Percentiles rank a stretch among this genome's conserved stretches.
These are phyloP conservation scores for Sigmodon hispidus DNA, from an alignment of 2,113 vertebrate genomes.

Conservation along the genomic window DNA sequence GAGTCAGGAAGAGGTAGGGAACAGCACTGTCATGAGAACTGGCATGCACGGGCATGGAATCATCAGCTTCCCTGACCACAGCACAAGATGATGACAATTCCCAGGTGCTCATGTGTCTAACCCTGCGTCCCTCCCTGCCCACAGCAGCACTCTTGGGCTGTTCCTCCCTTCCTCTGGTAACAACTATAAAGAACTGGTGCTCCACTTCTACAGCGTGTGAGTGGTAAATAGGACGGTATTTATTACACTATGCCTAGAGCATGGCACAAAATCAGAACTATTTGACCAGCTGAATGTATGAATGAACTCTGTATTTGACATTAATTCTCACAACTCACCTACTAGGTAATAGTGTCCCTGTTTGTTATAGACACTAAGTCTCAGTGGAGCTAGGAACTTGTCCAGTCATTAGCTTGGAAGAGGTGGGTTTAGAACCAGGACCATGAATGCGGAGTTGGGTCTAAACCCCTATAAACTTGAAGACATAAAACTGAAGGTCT, in stretches of 20 bases:
- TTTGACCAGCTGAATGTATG: background rate
- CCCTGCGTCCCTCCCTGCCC: background rate
- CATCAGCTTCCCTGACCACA: background rate
- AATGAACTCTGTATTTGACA: background rate
- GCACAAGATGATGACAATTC: background rate
- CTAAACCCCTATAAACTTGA: background rate
- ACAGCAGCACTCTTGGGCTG: background rate
- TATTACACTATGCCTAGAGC: background rate
- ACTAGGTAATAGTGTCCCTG: background rate
- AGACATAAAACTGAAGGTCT: background rate
- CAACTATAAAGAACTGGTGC: fast-evolving
- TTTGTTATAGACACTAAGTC: background rate
- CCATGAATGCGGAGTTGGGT: background rate
- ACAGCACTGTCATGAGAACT: background rate
- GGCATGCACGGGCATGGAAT: background rate
- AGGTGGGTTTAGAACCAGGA: background rate
- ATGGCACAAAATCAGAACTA: background rate
- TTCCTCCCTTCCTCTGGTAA: background rate
- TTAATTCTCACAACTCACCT: background rate
- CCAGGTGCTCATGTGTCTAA: background rate
- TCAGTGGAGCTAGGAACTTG: background rate
- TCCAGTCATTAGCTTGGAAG: background rate
- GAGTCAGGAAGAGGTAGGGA: background rate
- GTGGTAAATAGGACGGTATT: too few species aligned
- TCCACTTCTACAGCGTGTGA: background rate